Base-by-base conservation (phyloP, 2,113 vertebrate genomes). In the Struthidea cinerea region DNA sequence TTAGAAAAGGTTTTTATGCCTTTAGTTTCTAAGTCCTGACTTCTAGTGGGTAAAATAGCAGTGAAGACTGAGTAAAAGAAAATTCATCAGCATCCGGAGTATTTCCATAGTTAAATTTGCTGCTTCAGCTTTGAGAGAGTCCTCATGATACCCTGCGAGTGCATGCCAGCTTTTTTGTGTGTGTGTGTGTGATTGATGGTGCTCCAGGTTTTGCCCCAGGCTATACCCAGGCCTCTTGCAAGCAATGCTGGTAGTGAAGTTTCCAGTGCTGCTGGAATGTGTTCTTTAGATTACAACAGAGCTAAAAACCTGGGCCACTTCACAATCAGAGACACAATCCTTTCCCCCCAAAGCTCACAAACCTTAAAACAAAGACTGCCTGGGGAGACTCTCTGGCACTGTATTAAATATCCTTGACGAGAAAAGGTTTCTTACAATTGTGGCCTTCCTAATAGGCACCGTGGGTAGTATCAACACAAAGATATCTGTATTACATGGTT, bases 351-450 rank as follows among this genome's bases (percentile, higher is more conserved):
- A n/a, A 91, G 55, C 82, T 88, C 63, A 30, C 79, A 78, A 83
- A 61, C 79, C 71, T 86, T 93, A 76, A 93, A 93, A 95, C 92
- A 96, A 94, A 95, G 85, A 69, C 85, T 94, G 87, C 85, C 88
- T 93, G 90, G 59, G 71, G 91, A 94, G 63, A 18, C 52, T 83
- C 65, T 87, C 47, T 77, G 74, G 86, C 91, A 91, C 47, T 64
- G 42, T 78, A 84, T 93, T 95, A 91, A 92, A 91, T 92, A 92
- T 68, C 84, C 69, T 89, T 65, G 53, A 83, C 33, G 26, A 89
- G 84, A 91, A 94, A 89, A 44, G 69, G 26, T 94, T 95, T 91
- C 77, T 89, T 89, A 82, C 64, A 84, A 89, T 95, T 87, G 78
- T 3, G 13, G 81, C 47, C 61, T 89, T 91, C 69, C 92, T 95